These are phyloP conservation scores for Thryonomys swinderianus DNA, from an alignment of 2,113 vertebrate genomes.

Conservation along the genomic window DNA sequence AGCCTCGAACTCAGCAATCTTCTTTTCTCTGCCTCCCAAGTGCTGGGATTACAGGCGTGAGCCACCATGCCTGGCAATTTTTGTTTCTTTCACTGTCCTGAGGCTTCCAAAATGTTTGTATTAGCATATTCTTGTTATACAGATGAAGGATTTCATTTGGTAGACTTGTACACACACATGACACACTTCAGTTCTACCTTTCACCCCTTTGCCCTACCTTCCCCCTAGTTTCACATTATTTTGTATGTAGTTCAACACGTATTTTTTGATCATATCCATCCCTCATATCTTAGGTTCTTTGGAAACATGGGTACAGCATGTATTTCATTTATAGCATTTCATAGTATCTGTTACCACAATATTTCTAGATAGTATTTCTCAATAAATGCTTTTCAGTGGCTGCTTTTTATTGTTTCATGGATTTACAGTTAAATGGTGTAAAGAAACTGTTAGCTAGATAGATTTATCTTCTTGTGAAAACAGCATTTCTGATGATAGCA, in stretches of 20 bases:
- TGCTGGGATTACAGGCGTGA: no score
- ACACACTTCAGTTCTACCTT: not conserved
- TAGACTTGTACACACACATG: not conserved
- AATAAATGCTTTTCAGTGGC: not conserved
- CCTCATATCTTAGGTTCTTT: not conserved
- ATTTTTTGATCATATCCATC: not conserved
- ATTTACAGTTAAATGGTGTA: constrained; percentile 3
- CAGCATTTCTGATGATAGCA: not conserved
- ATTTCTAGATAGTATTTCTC: not conserved
- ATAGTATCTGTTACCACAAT: not conserved
- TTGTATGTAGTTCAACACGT: not conserved
- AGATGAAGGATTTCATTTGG: not conserved
- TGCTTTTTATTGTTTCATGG: not conserved
- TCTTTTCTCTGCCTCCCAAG: no score
- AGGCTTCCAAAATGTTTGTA: not conserved
- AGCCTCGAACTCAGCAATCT: no score
- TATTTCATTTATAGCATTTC: constrained; percentile 3
- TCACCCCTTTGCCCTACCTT: not conserved
- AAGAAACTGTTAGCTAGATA: not conserved
- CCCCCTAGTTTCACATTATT: not conserved
- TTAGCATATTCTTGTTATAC: not conserved
- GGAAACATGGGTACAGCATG: not conserved
- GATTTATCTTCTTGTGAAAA: not conserved
- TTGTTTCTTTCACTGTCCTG: not conserved
- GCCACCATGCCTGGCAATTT: no score